Evolutionary conservation across 2,797 vertebrate species (phyloP).

Genomic region (Adrianichthys oophorus): DNA sequence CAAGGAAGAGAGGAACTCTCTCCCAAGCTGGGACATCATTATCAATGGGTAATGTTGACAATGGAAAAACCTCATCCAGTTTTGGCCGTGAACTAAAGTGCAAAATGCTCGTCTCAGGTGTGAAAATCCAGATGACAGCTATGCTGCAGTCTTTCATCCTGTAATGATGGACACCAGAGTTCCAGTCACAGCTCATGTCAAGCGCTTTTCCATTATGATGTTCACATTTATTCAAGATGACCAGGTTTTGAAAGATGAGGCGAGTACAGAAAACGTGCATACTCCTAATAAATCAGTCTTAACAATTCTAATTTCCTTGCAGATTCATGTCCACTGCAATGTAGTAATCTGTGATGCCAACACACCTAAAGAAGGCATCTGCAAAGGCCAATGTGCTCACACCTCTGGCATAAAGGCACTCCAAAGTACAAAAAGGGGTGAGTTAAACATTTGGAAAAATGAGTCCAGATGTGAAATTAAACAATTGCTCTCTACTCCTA

Average conservation of each 20-base stretch:
- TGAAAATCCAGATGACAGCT: conserved; percentile 63
- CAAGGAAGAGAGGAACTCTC: conserved; percentile 49
- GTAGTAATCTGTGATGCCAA: conserved; percentile 77
- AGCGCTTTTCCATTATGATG: conserved; percentile 85
- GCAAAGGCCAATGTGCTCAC: conserved; percentile 70
- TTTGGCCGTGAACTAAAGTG: not conserved
- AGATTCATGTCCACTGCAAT: conserved; percentile 86
- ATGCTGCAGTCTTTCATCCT: conserved; percentile 57
- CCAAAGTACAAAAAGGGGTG: conserved; percentile 30
- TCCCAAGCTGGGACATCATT: conserved; percentile 79
- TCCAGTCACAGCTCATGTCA: conserved; percentile 75
- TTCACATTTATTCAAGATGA: conserved; percentile 79
- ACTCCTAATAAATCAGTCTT: no score
- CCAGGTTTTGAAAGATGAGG: conserved; percentile 69
- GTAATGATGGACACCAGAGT: conserved; percentile 46
- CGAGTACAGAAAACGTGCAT: conserved; percentile 22
- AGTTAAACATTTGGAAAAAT: not conserved
- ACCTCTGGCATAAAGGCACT: not conserved
- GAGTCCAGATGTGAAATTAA: not conserved
- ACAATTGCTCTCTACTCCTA: conserved; percentile 36
- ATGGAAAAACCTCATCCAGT: no score
- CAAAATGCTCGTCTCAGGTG: conserved; percentile 56
- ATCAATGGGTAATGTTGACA: conserved; percentile 60
- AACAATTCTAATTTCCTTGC: not conserved
- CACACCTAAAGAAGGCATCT: conserved; percentile 51